A percentile compares a stretch with the other conserved stretches of the same genome.
phyloP scores from a whole-genome alignment of 2,888 invertebrate species.

The Doris montereyensis region DNA sequence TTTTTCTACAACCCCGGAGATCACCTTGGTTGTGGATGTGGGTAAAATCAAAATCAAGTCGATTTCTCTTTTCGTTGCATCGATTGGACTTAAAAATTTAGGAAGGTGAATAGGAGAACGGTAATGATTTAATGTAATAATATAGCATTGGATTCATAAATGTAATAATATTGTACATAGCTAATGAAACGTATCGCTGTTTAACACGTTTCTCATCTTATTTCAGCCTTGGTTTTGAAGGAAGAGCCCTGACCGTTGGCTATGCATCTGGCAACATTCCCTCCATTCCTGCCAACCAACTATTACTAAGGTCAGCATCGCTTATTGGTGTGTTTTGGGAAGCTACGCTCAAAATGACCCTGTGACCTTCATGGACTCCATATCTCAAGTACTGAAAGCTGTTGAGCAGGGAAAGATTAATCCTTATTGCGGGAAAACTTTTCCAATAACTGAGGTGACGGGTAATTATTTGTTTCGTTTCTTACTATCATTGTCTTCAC shows the following conservation, averaged over 20 bases:
- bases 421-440: constrained; percentile 77
- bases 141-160: too few relatives aligned
- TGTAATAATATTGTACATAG: too few relatives aligned
- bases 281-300: constrained; percentile 72
- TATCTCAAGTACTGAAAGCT: constrained; percentile 78
- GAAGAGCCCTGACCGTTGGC: constrained; percentile 76
- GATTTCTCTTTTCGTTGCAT: too few relatives aligned
- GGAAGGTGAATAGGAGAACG: neutral
- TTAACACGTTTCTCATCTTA: constrained; percentile 1
- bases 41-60: too few relatives aligned
- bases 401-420: constrained; percentile 78
- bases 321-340: constrained; percentile 75
- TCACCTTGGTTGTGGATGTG: too few relatives aligned
- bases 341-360: constrained; percentile 74
- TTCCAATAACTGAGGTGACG: too few relatives aligned
- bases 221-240: constrained; percentile 76
- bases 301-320: constrained; percentile 74
- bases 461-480: neutral
- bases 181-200: neutral
- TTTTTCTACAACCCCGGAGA: too few relatives aligned
- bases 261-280: constrained; percentile 76
- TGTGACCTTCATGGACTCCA: constrained; percentile 77
- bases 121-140: neutral
- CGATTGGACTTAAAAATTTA: neutral
- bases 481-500: neutral